Evolutionary conservation across 2,888 invertebrate species (phyloP), one percentile per base, ranked within the genome.

Genomic region (Pristionchus arcanus): DNA sequence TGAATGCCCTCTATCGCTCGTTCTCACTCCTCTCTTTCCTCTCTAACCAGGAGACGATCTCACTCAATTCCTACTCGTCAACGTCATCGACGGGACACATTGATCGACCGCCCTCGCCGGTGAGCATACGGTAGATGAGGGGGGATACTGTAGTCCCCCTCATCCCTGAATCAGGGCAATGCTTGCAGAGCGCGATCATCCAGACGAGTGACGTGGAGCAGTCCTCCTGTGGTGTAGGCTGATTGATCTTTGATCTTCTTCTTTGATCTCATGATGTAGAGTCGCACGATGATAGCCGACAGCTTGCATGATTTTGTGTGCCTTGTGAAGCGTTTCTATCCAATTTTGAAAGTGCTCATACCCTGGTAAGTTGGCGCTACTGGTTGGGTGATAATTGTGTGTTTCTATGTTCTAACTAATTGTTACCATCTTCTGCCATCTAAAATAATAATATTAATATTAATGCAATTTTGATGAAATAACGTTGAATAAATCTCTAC

Each of bases 11-110:
- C 28, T 28, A 28, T 68, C 15, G 25, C n/a, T 15, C 59, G 25
- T 59, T 59, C 63, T 19, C 4, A 68, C 31, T 4, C 34, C 31
- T 71, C 16, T 19, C 21, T 71, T 34, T 49, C 42, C 42, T 42
- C 0, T 77, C 77, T 77, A 77, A 77, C 77, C 77, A 77, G 77
- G 77, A 77, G 42, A 77, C 77, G 42, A 77, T 77, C 77, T 77
- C 42, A 13, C 77, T 77, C 37, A 37, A 77, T 42, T 77, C 77
- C 42, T 37, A 13, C 77, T 77, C 77, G 5, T 77, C 77, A 25
- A 42, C 77, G 19, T 42, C 77, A 0, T 77, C 77, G 0, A 19
- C 19, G n/a, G 2, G 37, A 19, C 77, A 42, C 77, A 77, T 77
- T 42, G 77, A 77, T 9, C 77, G 42, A 25, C 37, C 77, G 25